Evolutionary conservation across 1,140 invertebrate genomes (phyloP).

Genomic region (Ceratina australensis): DNA sequence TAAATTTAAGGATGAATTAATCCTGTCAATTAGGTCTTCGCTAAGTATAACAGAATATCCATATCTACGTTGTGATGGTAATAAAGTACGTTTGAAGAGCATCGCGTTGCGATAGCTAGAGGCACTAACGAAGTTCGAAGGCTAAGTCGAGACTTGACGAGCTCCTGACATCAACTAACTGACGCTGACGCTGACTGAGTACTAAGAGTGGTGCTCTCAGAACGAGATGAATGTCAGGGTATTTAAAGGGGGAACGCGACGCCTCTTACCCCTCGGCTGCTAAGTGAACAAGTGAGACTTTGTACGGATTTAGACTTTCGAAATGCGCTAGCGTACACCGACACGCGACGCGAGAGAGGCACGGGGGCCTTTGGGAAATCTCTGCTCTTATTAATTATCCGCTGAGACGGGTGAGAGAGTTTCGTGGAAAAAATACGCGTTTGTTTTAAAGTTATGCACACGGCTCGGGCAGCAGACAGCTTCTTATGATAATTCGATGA

Average conservation of each 20-base stretch:
- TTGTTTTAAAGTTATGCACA: too few species aligned
- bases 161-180: constrained; percentile 24
- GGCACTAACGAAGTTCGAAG: constrained; percentile 22
- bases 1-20: too few species aligned
- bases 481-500: constrained; percentile 43
- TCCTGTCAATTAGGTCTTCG: too few species aligned
- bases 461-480: not conserved
- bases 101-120: not conserved
- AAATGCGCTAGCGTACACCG: not conserved
- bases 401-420: not conserved
- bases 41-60: too few species aligned
- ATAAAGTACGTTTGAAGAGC: constrained; percentile 3
- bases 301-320: constrained; percentile 2
- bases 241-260: constrained; percentile 16
- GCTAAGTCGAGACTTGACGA: constrained; percentile 28
- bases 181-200: constrained; percentile 17
- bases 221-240: constrained; percentile 7
- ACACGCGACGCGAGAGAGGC: too few species aligned
- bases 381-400: not conserved
- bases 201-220: constrained; percentile 5
- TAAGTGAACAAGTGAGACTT: constrained; percentile 19
- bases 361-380: not conserved
- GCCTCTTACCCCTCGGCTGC: not conserved
- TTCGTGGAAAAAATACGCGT: too few species aligned
- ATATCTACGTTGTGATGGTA: not conserved